phyloP scores from a whole-genome alignment of 1,140 invertebrate species.

The Lucilia cuprina region DNA sequence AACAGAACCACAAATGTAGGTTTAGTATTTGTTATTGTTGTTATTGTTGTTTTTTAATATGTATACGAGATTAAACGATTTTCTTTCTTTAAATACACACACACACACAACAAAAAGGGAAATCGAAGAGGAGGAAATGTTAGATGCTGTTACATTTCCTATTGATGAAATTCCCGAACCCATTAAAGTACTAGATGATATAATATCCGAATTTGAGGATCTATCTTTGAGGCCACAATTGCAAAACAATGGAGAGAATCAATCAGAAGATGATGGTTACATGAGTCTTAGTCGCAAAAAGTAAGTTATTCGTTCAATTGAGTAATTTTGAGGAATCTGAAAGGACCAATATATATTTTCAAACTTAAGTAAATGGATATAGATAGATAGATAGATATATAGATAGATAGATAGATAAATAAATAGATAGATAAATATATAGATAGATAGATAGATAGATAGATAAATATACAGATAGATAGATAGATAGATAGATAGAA shows the following conservation, averaged over 20 bases:
- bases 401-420: no score
- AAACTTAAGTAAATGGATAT: no score
- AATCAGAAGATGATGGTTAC: conserved; percentile 87
- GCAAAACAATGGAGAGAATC: conserved; percentile 73
- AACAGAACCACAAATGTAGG: neutral
- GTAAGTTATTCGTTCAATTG: conserved; percentile 49
- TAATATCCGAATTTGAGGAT: conserved; percentile 87
- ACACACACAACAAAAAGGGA: neutral
- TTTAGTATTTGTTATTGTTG: neutral
- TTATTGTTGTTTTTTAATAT: neutral
- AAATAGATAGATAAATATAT: no score
- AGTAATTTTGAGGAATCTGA: no score
- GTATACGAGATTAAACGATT: neutral
- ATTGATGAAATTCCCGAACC: conserved; percentile 67
- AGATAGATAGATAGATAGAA: no score
- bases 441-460: no score
- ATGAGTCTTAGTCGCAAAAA: conserved; percentile 87
- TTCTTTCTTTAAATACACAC: neutral
- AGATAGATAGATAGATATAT: no score
- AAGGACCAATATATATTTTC: no score
- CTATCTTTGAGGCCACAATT: conserved; percentile 62
- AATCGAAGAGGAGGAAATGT: conserved; percentile 32
- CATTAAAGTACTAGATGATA: conserved; percentile 83
- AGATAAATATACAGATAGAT: no score
- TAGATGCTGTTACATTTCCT: conserved; percentile 37